Percentiles rank a stretch among this genome's conserved stretches.
Conservation (phyloP, 1,140 invertebrate species). For the Drosophila busckii region DNA sequence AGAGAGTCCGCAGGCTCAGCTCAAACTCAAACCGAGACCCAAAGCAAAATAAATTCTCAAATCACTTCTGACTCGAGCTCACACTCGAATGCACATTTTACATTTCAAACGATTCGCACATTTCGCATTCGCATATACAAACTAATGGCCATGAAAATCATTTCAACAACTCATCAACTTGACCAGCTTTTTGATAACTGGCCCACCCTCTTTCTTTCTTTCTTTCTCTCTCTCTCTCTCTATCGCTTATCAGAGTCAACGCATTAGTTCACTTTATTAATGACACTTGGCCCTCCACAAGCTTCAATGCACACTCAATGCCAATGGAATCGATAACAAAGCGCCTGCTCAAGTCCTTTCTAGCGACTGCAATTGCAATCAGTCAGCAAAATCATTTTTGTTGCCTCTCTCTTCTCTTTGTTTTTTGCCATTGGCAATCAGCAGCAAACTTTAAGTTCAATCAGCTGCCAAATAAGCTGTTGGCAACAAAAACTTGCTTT, state of each 20-base stretch:
- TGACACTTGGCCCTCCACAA: background rate
- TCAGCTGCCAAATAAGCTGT: no score
- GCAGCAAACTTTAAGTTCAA: no score
- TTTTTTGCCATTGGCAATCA: no score
- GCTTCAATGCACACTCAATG: background rate
- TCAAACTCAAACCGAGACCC: no score
- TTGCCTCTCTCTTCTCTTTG: no score
- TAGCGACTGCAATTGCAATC: no score
- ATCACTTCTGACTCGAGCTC: constrained; percentile 20
- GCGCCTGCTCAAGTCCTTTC: no score
- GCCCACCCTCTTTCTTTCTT: background rate
- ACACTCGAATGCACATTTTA: constrained; percentile 37
- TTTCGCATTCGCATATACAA: constrained; percentile 12
- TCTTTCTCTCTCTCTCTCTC: background rate
- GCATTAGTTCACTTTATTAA: constrained; percentile 11
- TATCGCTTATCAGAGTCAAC: constrained; percentile 4
- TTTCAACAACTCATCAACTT: constrained; percentile 18
- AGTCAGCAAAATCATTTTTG: no score
- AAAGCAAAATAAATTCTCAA: constrained; percentile 21
- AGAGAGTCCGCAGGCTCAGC: constrained; percentile 35
- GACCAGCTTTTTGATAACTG: constrained; percentile 21
- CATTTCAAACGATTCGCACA: constrained; percentile 32
- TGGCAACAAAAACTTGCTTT: no score
- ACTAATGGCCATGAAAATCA: constrained; percentile 7
- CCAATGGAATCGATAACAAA: no score